phyloP scores from a whole-genome alignment of 2,888 invertebrate species.

The Ecliptopera silaceata region DNA sequence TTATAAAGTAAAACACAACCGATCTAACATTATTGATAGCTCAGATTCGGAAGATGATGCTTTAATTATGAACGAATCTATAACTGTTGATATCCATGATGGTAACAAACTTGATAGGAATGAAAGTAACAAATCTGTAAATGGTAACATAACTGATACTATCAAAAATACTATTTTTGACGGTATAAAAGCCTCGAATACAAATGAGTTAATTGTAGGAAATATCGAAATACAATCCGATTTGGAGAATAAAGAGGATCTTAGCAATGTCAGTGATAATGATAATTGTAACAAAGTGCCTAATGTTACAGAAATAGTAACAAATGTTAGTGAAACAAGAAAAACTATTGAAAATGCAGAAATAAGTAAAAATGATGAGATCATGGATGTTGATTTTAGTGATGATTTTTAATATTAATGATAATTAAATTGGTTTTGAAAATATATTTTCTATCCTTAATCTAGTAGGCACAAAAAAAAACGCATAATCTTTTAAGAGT shows the following conservation, averaged over 20 bases:
- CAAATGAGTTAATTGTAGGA: not conserved
- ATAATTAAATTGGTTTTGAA: not conserved
- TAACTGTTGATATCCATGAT: constrained; percentile 10
- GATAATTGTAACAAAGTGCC: not conserved
- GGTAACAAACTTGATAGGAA: constrained; percentile 2
- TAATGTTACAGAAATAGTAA: not conserved
- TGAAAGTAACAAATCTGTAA: not conserved
- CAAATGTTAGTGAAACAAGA: not conserved
- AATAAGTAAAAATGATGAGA: constrained; percentile 31
- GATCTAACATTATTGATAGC: constrained; percentile 33
- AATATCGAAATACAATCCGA: not conserved
- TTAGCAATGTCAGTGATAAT: constrained; percentile 12
- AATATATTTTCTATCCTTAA: not conserved
- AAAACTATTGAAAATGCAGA: constrained; percentile 1
- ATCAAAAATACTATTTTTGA: constrained; percentile 12
- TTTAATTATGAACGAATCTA: constrained; percentile 40
- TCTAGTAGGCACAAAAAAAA: constrained; percentile 24
- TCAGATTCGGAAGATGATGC: constrained; percentile 47
- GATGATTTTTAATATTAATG: constrained; percentile 57
- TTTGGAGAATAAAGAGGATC: constrained; percentile 1
- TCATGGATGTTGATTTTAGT: constrained; percentile 72
- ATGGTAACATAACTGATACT: constrained; percentile 5
- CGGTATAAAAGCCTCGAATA: not conserved
- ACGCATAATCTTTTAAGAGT: constrained; percentile 44
- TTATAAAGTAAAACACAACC: constrained; percentile 6